A percentile compares a stretch with the other conserved stretches of the same genome.
phyloP scores from a whole-genome alignment of 1,140 invertebrate genomes.

The Diachasma alloeum region DNA sequence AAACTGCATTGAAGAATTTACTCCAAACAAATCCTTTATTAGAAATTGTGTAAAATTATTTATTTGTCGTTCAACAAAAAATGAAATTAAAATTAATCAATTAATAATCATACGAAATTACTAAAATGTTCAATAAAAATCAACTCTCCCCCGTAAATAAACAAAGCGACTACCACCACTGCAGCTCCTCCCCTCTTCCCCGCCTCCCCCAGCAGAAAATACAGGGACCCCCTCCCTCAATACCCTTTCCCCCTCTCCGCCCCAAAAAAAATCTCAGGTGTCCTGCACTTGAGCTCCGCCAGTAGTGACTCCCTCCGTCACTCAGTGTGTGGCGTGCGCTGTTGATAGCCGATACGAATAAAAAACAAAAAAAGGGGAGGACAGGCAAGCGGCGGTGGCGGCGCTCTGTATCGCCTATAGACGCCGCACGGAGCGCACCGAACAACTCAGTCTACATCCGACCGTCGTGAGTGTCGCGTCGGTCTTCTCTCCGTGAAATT shows the following conservation, averaged over 20 bases:
- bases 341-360: slow-evolving; percentile 29
- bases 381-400: slow-evolving; percentile 8
- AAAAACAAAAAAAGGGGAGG: slow-evolving; percentile 15
- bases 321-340: background rate
- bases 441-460: slow-evolving; percentile 50
- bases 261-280: background rate
- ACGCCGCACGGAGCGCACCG: slow-evolving; percentile 38
- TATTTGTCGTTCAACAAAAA: too few species aligned
- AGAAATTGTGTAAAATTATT: too few species aligned
- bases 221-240: too few species aligned
- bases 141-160: too few species aligned
- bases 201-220: too few species aligned
- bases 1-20: too few species aligned
- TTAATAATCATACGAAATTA: too few species aligned
- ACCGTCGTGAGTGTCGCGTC: slow-evolving; percentile 47
- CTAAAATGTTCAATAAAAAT: too few species aligned
- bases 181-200: too few species aligned
- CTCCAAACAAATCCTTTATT: too few species aligned
- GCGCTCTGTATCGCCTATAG: slow-evolving; percentile 38
- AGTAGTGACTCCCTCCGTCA: background rate
- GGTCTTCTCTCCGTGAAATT: background rate
- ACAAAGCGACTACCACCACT: too few species aligned
- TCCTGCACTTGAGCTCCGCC: background rate
- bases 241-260: background rate
- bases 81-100: too few species aligned